phyloP scores from a whole-genome alignment of 2,113 vertebrate genomes.

The Ciconia stormi region DNA sequence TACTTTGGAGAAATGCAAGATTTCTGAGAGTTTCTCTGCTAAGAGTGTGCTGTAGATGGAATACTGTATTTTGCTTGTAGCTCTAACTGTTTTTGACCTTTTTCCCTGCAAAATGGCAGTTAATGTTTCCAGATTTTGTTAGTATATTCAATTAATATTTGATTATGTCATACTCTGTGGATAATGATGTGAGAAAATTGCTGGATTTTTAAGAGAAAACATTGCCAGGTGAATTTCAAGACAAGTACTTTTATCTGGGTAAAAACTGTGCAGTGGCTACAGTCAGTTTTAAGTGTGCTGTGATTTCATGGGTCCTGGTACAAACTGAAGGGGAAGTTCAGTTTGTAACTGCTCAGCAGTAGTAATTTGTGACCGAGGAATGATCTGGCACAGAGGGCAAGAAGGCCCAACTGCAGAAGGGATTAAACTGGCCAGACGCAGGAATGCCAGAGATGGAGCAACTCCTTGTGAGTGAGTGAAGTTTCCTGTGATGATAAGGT shows the following conservation, averaged over 20 bases:
- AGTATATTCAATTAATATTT: neutral
- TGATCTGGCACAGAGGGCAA: neutral
- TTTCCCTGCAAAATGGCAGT: neutral
- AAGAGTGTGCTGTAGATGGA: neutral
- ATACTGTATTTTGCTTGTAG: neutral
- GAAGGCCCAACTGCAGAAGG: neutral
- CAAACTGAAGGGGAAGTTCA: neutral
- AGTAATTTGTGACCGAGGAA: neutral
- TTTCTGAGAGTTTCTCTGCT: neutral
- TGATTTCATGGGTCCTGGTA: neutral
- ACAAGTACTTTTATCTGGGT: neutral
- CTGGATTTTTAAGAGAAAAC: neutral
- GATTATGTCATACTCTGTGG: neutral
- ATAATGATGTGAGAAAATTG: neutral
- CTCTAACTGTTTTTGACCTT: neutral
- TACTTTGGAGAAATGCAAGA: neutral
- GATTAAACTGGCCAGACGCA: neutral
- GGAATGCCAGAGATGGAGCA: rapidly evolving
- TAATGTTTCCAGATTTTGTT: neutral
- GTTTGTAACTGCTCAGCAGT: neutral
- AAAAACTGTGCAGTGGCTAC: neutral
- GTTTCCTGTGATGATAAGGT: neutral
- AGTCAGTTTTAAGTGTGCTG: neutral
- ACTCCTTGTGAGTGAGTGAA: neutral
- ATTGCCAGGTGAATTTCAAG: neutral